Evolutionary conservation across 2,113 vertebrate species (phyloP).

Genomic region (Cheirogaleus medius): DNA sequence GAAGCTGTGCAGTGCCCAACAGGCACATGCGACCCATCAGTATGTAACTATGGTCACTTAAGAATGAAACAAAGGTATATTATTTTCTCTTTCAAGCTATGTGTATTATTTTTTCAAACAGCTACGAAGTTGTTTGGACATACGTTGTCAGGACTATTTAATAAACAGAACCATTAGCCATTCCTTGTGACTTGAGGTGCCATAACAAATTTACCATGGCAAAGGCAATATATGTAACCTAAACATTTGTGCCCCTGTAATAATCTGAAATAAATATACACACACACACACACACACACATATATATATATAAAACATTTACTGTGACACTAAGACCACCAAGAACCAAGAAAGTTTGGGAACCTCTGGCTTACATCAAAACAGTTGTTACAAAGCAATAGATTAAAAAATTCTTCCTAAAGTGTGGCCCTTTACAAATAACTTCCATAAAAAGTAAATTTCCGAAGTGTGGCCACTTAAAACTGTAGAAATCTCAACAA

Average conservation of each 20-base stretch:
- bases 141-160: neutral
- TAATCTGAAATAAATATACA: too few relatives aligned
- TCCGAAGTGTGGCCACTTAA: neutral
- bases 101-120: neutral
- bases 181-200: neutral
- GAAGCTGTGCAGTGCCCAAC: neutral
- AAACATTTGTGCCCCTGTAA: too few relatives aligned
- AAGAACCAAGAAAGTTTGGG: neutral
- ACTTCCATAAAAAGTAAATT: neutral
- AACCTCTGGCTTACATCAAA: neutral
- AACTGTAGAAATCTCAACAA: neutral
- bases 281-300: too few relatives aligned
- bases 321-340: neutral
- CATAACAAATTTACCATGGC: neutral
- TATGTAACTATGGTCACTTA: neutral
- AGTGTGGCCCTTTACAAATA: neutral
- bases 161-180: neutral
- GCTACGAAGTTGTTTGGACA: neutral
- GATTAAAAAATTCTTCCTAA: neutral
- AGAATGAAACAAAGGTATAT: neutral
- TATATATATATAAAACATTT: too few relatives aligned
- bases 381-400: neutral
- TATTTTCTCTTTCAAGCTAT: neutral
- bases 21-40: fast-evolving
- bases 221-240: too few relatives aligned